phyloP scores from a whole-genome alignment of 2,113 vertebrate genomes.

The Vicugna pacos region DNA sequence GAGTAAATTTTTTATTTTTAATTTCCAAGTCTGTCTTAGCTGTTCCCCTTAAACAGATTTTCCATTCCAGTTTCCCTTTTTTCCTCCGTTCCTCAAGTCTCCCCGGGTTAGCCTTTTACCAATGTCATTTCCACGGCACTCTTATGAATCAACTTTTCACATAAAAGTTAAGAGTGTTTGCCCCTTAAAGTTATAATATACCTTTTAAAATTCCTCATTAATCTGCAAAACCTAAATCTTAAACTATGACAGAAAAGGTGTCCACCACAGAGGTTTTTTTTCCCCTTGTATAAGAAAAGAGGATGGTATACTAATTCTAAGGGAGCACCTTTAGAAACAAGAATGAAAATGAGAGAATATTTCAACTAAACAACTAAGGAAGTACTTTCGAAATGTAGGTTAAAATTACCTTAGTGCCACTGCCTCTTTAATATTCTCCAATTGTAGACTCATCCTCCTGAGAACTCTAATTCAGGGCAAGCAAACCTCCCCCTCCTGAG shows the following conservation, averaged over 20 bases:
- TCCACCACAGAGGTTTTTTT: not conserved
- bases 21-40: not conserved
- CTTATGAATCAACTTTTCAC: constrained; percentile 49
- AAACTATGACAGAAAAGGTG: constrained; percentile 41
- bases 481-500: constrained; percentile 62
- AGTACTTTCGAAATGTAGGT: constrained; percentile 71
- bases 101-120: not conserved
- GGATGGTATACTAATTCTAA: not conserved
- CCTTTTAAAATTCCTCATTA: constrained; percentile 47
- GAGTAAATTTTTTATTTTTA: not conserved
- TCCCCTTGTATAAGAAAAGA: not conserved
- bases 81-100: not conserved
- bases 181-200: not conserved
- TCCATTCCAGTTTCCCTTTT: not conserved
- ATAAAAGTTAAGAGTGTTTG: not conserved
- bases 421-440: constrained; percentile 64
- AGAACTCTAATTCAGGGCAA: constrained; percentile 78
- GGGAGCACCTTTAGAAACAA: constrained; percentile 22
- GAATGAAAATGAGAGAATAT: constrained; percentile 47
- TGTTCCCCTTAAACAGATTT: not conserved
- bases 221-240: constrained; percentile 29
- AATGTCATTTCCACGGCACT: not conserved
- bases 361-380: constrained; percentile 48
- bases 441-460: constrained; percentile 63
- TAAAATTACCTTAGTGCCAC: constrained; percentile 60